Evolutionary conservation across 2,888 invertebrate genomes (phyloP), one percentile per base, ranked within the genome.

Genomic region (Quadroppia sp.): DNA sequence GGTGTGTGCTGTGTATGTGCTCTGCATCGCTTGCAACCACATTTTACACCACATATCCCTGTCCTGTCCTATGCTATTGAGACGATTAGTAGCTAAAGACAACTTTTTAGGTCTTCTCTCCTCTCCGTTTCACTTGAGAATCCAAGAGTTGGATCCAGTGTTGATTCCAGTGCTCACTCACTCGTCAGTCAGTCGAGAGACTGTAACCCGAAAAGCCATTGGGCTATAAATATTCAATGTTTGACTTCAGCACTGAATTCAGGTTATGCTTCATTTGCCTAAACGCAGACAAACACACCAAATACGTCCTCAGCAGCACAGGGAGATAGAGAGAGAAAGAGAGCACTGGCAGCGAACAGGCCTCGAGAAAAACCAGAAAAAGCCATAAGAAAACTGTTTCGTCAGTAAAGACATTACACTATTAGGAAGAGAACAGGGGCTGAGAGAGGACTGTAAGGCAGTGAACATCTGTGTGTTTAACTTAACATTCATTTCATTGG

Each of bases 161-260:
- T n/a, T 45, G 17, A 9, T n/a, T 45, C 15, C n/a, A 13, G 2
- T 7, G 15, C 45, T 45, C 13, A 17, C 45, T 45, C 45, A 45
- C 45, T 45, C 17, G 45, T 45, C 17, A 45, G 45, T 45, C 45
- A 45, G 45, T n/a, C n/a, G 13, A 45, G n/a, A 45, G n/a, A 13
- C 45, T n/a, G 13, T 17, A 45, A 45, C 45, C 45, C 45, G 15
- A 45, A 45, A n/a, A n/a, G 45, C 45, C 45, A 45, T 45, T n/a
- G 45, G 45, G 45, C 45, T 45, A 45, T 45, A 45, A 45, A 45
- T 45, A 45, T 45, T 45, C n/a, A n/a, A n/a, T 45, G 45, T 45
- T 45, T 45, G 45, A 45, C 45, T 45, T 45, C 45, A 45, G 7
- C 15, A 13, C 45, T 45, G 45, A 45, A n/a, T 45, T 45, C 45